These are phyloP conservation scores for Cladorhizidae sp. DNA, from an alignment of 37 sponge, comb jelly and placozoan genomes.

Conservation along the genomic window DNA sequence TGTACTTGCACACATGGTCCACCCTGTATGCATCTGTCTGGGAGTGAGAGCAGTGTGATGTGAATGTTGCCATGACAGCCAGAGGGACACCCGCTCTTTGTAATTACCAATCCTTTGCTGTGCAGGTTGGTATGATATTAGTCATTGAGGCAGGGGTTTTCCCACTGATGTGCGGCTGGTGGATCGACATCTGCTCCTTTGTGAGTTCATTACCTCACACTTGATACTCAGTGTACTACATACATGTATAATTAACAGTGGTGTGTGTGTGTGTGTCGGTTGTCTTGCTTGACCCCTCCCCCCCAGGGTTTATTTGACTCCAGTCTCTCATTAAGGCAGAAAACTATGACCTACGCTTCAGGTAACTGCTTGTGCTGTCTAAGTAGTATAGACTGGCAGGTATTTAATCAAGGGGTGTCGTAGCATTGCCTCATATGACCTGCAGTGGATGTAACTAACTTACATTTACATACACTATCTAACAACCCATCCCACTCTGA, in stretches of 20 bases:
- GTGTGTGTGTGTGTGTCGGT: background rate
- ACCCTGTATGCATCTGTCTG: too few relatives aligned
- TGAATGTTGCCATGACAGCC: too few relatives aligned
- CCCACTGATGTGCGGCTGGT: slow-evolving; percentile 95
- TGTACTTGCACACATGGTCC: too few relatives aligned
- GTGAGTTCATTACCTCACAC: slow-evolving; percentile 33
- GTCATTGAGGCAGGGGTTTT: slow-evolving; percentile 90
- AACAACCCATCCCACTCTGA: too few relatives aligned
- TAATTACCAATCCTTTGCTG: too few relatives aligned
- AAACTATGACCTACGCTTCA: slow-evolving; percentile 57
- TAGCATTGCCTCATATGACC: too few relatives aligned
- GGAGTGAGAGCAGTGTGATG: too few relatives aligned
- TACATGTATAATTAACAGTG: background rate
- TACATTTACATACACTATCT: too few relatives aligned
- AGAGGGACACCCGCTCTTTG: too few relatives aligned
- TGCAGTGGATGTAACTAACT: too few relatives aligned
- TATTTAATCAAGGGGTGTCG: too few relatives aligned
- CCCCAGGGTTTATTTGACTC: slow-evolving; percentile 80
- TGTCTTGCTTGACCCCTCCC: too few relatives aligned
- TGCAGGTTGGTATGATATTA: slow-evolving; percentile 73
- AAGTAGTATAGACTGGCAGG: background rate
- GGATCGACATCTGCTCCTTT: slow-evolving; percentile 97
- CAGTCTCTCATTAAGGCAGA: slow-evolving; percentile 62
- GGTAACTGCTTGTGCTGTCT: slow-evolving; percentile 35
- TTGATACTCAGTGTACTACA: background rate